Evolutionary conservation across 1,140 invertebrate genomes (phyloP), one percentile per base, ranked within the genome.

Genomic region (Drosophila funebris): DNA sequence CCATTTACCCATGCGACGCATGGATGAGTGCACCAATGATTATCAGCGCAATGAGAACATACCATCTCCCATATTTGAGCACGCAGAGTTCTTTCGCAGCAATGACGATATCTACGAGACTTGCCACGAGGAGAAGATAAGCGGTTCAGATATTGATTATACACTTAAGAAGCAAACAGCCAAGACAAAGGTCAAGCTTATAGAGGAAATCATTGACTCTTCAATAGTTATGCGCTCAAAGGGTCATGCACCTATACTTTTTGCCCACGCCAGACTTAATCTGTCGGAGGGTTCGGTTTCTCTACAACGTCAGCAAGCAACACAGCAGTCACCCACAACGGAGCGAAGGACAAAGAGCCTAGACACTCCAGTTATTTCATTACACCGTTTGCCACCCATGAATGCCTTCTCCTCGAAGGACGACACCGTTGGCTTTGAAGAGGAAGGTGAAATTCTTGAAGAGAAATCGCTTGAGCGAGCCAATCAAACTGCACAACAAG

Each of bases 381-480:
- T 97, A 16, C 95, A 96, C 91, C 93, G 94, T 78, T 91, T 97
- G 56, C 96, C 96, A 20, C 95, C 95, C n/a, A 94, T 96, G 80
- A 96, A 96, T 91, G 95, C 96, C 0, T 96, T 97, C 92, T 97
- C 96, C 0, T 96, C 96, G 58, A 97, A 97, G 91, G 96, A 97
- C 91, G 96, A 97, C 87, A 97, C 96, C 0, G 94, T 97, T 0
- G 95, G 94, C 60, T 93, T 93, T 33, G 94, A 95, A 69, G 94
- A 95, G 84, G 93, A 94, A 83, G 94, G 95, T 13, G 93, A 94
- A 61, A 93, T 94, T 60, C 93, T 95, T 18, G 93, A 93, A 84
- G 93, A 94, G 74, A 94, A 94, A 70, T 88, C 93, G 0, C 74
- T 94, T 22, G 74, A 81, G 43, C 74, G 75, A 0, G 53, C 71